phyloP scores from a whole-genome alignment of 2,113 vertebrate species.

The Pterocles burchelli region DNA sequence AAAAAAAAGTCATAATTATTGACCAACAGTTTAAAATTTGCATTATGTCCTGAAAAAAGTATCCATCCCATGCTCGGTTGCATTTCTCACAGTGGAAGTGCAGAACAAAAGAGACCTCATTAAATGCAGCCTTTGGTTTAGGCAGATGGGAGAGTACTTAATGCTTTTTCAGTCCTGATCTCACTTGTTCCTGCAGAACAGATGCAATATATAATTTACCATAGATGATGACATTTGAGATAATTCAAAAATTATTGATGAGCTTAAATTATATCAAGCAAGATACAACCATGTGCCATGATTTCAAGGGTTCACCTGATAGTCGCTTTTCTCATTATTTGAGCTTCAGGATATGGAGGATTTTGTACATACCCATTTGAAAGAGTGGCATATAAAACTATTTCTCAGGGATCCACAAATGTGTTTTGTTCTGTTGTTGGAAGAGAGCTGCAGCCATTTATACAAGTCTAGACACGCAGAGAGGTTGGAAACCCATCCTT shows the following conservation, averaged over 20 bases:
- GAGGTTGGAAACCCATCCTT: neutral
- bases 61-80: neutral
- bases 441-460: neutral
- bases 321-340: neutral
- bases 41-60: neutral
- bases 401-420: neutral
- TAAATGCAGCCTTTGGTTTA: neutral
- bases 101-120: neutral
- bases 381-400: neutral
- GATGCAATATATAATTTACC: slow-evolving; percentile 40
- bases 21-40: neutral
- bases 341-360: neutral
- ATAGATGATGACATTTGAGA: slow-evolving; percentile 43
- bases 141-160: slow-evolving; percentile 33
- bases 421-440: neutral
- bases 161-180: neutral
- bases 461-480: neutral
- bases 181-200: slow-evolving; percentile 25
- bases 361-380: neutral
- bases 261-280: slow-evolving; percentile 26
- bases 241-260: slow-evolving; percentile 43
- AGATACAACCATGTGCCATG: slow-evolving; percentile 19
- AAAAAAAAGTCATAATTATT: neutral
- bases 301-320: neutral
- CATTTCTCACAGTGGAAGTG: neutral